Evolutionary conservation across 1,140 invertebrate genomes (phyloP).

Genomic region (Pemphigus obesinymphae): DNA sequence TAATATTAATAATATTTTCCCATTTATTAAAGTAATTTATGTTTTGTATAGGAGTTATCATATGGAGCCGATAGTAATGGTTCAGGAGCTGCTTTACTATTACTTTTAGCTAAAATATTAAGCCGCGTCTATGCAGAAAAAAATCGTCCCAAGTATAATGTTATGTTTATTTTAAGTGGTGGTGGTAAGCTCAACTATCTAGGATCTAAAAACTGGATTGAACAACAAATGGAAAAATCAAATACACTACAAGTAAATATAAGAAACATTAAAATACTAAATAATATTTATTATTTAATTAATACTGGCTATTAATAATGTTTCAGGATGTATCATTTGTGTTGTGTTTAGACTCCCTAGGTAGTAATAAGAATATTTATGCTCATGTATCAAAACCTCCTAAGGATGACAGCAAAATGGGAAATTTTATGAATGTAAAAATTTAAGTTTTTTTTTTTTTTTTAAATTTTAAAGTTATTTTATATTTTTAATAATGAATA

Average conservation of each 20-base stretch:
- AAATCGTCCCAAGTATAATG: constrained; percentile 77
- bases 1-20: not conserved
- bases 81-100: constrained; percentile 80
- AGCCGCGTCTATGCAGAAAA: constrained; percentile 82
- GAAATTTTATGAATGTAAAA: constrained; percentile 64
- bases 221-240: constrained; percentile 75
- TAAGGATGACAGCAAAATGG: constrained; percentile 73
- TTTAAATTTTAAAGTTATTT: not conserved
- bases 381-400: constrained; percentile 96
- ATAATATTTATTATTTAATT: not conserved
- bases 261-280: not conserved
- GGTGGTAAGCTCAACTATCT: constrained; percentile 94
- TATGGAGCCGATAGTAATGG: constrained; percentile 89
- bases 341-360: constrained; percentile 85
- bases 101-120: constrained; percentile 86
- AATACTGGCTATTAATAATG: constrained; percentile 40
- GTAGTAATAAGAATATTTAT: constrained; percentile 63
- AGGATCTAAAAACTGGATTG: constrained; percentile 93
- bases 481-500: not conserved
- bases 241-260: constrained; percentile 40
- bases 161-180: constrained; percentile 86
- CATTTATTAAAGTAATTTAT: not conserved
- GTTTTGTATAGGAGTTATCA: constrained; percentile 65
- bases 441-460: no score
- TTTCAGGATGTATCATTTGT: constrained; percentile 80